Base-by-base conservation (phyloP, 2,888 invertebrate species). In the Candidula unifasciata region DNA sequence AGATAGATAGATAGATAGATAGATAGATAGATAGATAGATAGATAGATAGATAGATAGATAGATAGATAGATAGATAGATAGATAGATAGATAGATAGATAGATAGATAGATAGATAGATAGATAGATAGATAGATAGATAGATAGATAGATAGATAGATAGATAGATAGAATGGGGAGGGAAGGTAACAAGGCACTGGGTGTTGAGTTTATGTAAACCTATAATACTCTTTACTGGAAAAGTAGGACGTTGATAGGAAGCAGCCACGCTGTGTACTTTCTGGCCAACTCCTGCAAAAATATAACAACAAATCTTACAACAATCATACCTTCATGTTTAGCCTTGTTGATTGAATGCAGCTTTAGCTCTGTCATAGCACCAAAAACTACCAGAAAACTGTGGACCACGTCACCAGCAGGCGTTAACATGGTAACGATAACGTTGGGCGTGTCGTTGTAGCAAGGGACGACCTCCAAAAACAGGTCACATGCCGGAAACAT, bases 381-480 rank as follows among this genome's bases (percentile, higher is more conserved):
- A 44, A 52, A 76, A 35, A 35, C 80, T 21, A 79, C 68, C 10
- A 30, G 52, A 76, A 84, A 84, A 33, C 80, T 74, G 57, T 84
- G 66, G 16, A 84, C 37, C 18, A 52, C 44, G 35, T 80, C 80
- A 27, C 84, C 84, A 52, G 74, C 35, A 16, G 80, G 74, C 21
- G 84, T 84, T 33, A 80, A 37, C 84, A 84, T 79, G 54, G 84
- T 84, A 16, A 84, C 76, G 27, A 84, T 54, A 24, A 84, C 76
- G 33, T 74, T 74, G 30, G 74, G 76, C 35, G 84, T 71, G 76
- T 74, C 57, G 84, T 80, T 84, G 54, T 73, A 80, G 80, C 84
- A 84, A 21, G 80, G 84, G 33, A 80, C 35, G 24, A 54, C 80
- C 76, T 84, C 84, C 27, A 84, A 37, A 79, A n/a, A 80, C 8